A percentile compares a stretch with the other conserved stretches of the same genome.
phyloP scores from a whole-genome alignment of 2,888 invertebrate species.

The Autographa gamma region DNA sequence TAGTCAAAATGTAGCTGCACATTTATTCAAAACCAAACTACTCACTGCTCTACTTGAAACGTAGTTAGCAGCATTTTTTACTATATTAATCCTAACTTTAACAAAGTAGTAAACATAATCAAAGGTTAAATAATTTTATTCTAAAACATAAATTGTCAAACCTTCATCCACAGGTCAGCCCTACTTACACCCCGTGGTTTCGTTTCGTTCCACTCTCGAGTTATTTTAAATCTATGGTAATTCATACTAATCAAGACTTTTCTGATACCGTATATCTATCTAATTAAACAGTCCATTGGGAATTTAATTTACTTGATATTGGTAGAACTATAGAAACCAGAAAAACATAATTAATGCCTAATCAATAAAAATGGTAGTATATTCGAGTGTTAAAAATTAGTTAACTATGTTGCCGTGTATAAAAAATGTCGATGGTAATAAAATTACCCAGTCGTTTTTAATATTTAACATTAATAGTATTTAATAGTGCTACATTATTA shows the following conservation, averaged over 20 bases:
- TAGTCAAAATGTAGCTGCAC: too few species aligned
- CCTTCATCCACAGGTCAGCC: conserved; percentile 26
- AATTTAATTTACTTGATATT: conserved; percentile 48
- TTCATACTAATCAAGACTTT: conserved; percentile 54
- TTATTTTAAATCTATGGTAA: conserved; percentile 61
- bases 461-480: conserved; percentile 17
- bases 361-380: conserved; percentile 46
- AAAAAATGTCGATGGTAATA: conserved; percentile 31
- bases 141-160: neutral
- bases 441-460: conserved; percentile 15
- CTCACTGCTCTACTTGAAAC: too few species aligned
- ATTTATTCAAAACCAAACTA: too few species aligned
- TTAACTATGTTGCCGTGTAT: conserved; percentile 15
- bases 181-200: conserved; percentile 46
- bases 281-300: conserved; percentile 56
- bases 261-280: conserved; percentile 51
- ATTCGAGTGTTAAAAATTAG: conserved; percentile 47
- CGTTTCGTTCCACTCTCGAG: conserved; percentile 56
- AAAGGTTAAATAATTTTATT: neutral
- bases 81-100: too few species aligned
- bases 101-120: neutral
- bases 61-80: too few species aligned
- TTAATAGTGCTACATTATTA: conserved; percentile 16
- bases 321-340: conserved; percentile 38
- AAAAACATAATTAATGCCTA: conserved; percentile 47